phyloP scores from a whole-genome alignment of 2,888 invertebrate genomes.

The Yponomeuta cagnagella region DNA sequence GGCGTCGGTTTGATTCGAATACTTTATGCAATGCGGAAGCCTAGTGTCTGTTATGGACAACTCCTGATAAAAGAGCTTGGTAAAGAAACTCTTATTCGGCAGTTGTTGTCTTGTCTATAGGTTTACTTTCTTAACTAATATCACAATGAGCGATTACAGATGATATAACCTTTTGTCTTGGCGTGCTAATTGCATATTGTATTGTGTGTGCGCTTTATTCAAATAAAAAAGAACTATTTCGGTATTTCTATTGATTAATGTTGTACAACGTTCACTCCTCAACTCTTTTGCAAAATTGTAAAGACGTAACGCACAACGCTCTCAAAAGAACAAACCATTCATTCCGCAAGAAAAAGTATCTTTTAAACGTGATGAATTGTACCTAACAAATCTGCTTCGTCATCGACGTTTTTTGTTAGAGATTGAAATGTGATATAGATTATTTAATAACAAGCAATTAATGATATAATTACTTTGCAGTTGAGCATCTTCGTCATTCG shows the following conservation, averaged over 20 bases:
- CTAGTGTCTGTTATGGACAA: slow-evolving; percentile 29
- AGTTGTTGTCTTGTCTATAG: slow-evolving; percentile 31
- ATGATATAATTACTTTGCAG: not conserved
- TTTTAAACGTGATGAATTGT: not conserved
- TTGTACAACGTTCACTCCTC: slow-evolving; percentile 33
- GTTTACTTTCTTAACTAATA: slow-evolving; percentile 47
- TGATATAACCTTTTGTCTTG: slow-evolving; percentile 48
- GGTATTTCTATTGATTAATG: slow-evolving; percentile 34
- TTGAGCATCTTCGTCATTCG: not conserved
- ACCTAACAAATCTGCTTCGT: not conserved
- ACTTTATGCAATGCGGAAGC: slow-evolving; percentile 14
- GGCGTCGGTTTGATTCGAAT: slow-evolving; percentile 7
- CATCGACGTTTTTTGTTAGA: not conserved
- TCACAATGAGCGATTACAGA: slow-evolving; percentile 38
- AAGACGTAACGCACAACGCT: not conserved
- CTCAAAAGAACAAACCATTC: not conserved
- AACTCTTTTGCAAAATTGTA: not conserved
- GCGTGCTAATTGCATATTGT: slow-evolving; percentile 41
- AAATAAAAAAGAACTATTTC: slow-evolving; percentile 22
- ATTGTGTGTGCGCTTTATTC: slow-evolving; percentile 35
- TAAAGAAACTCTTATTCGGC: slow-evolving; percentile 48
- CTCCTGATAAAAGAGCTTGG: slow-evolving; percentile 43
- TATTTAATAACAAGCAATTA: slow-evolving; percentile 2
- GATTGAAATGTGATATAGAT: slow-evolving; percentile 1
- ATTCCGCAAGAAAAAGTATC: not conserved